These are phyloP conservation scores for Pocota personata DNA, from an alignment of 2,888 invertebrate species.

Conservation along the genomic window DNA sequence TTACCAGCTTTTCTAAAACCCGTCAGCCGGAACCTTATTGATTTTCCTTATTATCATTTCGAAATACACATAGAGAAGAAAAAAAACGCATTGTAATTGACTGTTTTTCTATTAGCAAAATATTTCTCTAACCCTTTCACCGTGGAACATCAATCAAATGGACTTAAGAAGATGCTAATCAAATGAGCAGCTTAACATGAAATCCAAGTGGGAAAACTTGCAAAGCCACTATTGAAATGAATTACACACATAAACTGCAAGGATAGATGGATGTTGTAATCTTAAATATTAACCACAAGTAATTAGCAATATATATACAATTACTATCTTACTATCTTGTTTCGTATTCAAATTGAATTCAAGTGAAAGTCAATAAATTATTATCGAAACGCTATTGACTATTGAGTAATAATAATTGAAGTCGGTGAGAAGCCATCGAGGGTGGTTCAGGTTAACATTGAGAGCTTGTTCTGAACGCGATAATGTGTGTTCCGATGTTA, in stretches of 20 bases:
- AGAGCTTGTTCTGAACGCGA: neutral
- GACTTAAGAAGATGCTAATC: slow-evolving; percentile 5
- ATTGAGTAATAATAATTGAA: neutral
- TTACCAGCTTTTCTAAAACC: neutral
- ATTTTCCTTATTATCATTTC: slow-evolving; percentile 1
- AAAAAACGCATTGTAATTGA: neutral
- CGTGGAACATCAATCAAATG: neutral
- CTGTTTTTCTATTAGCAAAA: neutral
- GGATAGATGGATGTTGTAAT: slow-evolving; percentile 8
- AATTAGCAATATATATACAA: slow-evolving; percentile 6
- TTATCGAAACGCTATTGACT: neutral
- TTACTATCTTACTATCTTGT: neutral
- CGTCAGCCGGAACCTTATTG: neutral
- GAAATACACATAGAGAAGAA: neutral
- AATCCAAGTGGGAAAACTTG: neutral
- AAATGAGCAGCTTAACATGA: neutral
- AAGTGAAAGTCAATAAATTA: slow-evolving; percentile 57
- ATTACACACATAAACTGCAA: neutral
- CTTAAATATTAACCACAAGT: slow-evolving; percentile 1
- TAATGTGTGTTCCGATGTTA: neutral
- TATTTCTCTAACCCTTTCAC: neutral
- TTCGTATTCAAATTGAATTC: slow-evolving; percentile 40
- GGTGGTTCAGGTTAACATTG: neutral
- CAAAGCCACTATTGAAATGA: neutral
- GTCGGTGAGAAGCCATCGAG: neutral